These are phyloP conservation scores for Proctacanthus coquilletti DNA, from an alignment of 1,140 invertebrate genomes.

Conservation along the genomic window DNA sequence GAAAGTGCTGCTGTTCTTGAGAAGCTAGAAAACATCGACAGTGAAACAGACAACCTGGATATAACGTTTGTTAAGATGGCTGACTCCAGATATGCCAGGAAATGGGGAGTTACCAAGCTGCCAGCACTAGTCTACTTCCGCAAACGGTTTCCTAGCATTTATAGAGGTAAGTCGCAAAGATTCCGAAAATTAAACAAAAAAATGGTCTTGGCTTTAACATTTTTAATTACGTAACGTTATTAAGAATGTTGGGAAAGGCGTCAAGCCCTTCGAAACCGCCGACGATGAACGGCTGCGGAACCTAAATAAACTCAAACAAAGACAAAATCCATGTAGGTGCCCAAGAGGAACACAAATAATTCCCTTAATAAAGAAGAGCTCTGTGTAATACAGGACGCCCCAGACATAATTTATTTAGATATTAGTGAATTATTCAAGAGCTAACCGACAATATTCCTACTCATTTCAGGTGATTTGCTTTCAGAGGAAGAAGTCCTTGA, in stretches of 20 bases:
- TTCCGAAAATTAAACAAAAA: neutral
- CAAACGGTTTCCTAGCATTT: slow-evolving; percentile 88
- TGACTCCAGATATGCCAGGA: slow-evolving; percentile 76
- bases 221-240: no score
- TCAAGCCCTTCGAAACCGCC: no score
- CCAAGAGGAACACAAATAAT: no score
- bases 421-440: no score
- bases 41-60: slow-evolving; percentile 83
- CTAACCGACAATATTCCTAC: no score
- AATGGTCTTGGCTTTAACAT: neutral
- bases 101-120: slow-evolving; percentile 87
- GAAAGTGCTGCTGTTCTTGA: slow-evolving; percentile 66
- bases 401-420: no score
- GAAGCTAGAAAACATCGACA: slow-evolving; percentile 81
- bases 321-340: no score
- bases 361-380: no score
- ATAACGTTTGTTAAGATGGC: slow-evolving; percentile 93
- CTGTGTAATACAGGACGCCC: no score
- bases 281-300: no score
- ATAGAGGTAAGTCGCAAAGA: slow-evolving; percentile 53
- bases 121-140: slow-evolving; percentile 87
- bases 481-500: slow-evolving; percentile 79
- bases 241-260: no score
- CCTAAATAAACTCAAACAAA: no score
- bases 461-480: slow-evolving; percentile 54